phyloP scores from a whole-genome alignment of 1,140 invertebrate species.

The Tribolium castaneum region DNA sequence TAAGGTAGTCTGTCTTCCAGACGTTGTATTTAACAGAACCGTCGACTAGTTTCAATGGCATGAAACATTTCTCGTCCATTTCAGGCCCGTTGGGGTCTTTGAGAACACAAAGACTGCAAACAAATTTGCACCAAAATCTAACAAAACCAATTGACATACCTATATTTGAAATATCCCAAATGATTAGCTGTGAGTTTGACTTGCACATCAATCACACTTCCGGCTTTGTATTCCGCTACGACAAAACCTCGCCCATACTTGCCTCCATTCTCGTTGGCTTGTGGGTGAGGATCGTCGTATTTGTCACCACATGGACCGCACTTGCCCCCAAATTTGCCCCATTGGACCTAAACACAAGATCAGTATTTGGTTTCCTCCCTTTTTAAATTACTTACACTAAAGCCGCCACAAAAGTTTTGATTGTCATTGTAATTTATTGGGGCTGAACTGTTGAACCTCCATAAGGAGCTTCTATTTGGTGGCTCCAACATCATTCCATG shows the following conservation, averaged over 20 bases:
- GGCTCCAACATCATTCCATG: slow-evolving; percentile 79
- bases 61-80: slow-evolving; percentile 70
- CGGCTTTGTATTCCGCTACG: slow-evolving; percentile 62
- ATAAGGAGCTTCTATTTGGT: slow-evolving; percentile 72
- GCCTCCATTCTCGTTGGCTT: slow-evolving; percentile 73
- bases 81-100: slow-evolving; percentile 60
- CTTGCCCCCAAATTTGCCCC: slow-evolving; percentile 60
- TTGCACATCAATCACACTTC: slow-evolving; percentile 60
- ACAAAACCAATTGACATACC: slow-evolving; percentile 45
- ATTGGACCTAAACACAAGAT: slow-evolving; percentile 6
- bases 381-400: slow-evolving; percentile 62
- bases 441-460: slow-evolving; percentile 70
- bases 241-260: slow-evolving; percentile 69
- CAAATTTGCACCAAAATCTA: slow-evolving; percentile 59
- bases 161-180: slow-evolving; percentile 68
- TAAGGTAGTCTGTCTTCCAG: slow-evolving; percentile 50
- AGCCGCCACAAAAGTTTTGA: slow-evolving; percentile 75
- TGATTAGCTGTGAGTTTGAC: slow-evolving; percentile 69
- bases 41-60: slow-evolving; percentile 65
- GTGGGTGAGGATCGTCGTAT: slow-evolving; percentile 65
- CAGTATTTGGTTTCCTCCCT: neutral
- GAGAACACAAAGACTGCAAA: slow-evolving; percentile 68
- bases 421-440: slow-evolving; percentile 74
- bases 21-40: slow-evolving; percentile 60
- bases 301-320: slow-evolving; percentile 73